Percentiles rank a stretch among this genome's conserved stretches.
These are phyloP conservation scores for Phylloscopus collybita DNA, from an alignment of 2,797 vertebrate genomes.

Conservation along the genomic window DNA sequence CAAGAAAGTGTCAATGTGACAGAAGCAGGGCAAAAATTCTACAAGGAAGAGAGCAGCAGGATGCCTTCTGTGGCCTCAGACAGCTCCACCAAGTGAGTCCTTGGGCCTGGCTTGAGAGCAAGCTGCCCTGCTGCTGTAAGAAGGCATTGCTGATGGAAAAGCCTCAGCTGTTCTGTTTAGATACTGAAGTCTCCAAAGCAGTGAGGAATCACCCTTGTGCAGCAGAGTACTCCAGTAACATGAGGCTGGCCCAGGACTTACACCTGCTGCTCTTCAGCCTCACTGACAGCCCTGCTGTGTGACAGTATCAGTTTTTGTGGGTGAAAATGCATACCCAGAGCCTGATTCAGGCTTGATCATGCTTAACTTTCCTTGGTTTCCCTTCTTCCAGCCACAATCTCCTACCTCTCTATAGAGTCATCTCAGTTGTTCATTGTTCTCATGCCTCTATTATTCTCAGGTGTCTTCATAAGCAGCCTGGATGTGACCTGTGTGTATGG, in stretches of 20 bases:
- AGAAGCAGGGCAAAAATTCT: not conserved
- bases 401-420: not conserved
- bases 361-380: not conserved
- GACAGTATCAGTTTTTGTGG: not conserved
- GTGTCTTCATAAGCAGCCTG: not conserved
- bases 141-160: not conserved
- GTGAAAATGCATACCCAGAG: not conserved
- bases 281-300: not conserved
- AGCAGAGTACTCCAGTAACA: not conserved
- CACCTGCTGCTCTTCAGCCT: not conserved
- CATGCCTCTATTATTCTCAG: not conserved
- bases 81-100: not conserved
- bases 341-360: not conserved
- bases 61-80: not conserved
- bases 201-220: not conserved
- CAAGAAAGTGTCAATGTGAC: not conserved
- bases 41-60: not conserved
- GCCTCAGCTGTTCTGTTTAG: not conserved
- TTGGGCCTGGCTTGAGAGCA: not conserved
- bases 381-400: not conserved
- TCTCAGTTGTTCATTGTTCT: not conserved
- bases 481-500: not conserved
- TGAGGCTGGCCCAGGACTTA: not conserved
- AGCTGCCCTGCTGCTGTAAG: not conserved
- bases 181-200: not conserved